Conservation (phyloP, 2,888 invertebrate species). For the Lepidochrysops patricia region DNA sequence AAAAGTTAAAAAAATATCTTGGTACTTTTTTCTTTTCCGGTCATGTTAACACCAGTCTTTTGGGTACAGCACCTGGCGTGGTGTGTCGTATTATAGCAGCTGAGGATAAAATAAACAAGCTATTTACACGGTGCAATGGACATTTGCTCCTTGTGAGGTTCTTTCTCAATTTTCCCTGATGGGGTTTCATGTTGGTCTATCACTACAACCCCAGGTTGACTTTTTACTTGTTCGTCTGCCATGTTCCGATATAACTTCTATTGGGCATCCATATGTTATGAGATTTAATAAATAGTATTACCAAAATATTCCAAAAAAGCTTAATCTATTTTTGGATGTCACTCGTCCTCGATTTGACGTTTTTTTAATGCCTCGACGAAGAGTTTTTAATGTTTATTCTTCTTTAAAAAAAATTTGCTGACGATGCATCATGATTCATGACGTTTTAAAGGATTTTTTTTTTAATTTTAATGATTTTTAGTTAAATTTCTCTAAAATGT, state of each 20-base stretch:
- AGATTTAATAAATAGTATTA: slow-evolving; percentile 36
- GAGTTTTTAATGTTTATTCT: slow-evolving; percentile 33
- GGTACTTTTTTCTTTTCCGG: too few relatives aligned
- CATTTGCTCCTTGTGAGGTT: neutral
- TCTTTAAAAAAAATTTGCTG: slow-evolving; percentile 37
- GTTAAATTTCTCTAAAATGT: too few relatives aligned
- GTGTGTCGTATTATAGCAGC: too few relatives aligned
- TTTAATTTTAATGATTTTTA: too few relatives aligned
- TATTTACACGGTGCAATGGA: neutral
- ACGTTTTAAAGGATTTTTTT: too few relatives aligned
- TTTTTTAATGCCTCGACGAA: slow-evolving; percentile 33
- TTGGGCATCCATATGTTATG: slow-evolving; percentile 46
- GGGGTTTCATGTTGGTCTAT: slow-evolving; percentile 39
- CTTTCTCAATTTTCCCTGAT: slow-evolving; percentile 35
- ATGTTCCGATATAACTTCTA: slow-evolving; percentile 38
- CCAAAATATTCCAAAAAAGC: slow-evolving; percentile 44
- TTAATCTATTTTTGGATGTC: slow-evolving; percentile 43
- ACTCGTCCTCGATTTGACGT: slow-evolving; percentile 60
- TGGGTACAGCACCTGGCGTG: too few relatives aligned
- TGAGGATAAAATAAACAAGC: neutral
- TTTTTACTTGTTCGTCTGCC: slow-evolving; percentile 53
- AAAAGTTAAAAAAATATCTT: neutral
- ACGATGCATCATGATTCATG: too few relatives aligned
- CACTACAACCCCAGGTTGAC: slow-evolving; percentile 34
- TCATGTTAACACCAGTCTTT: too few relatives aligned